Percentiles rank a stretch among this genome's conserved stretches.
phyloP scores from a whole-genome alignment of 2,113 vertebrate species.

The Pogonocichla stellata region DNA sequence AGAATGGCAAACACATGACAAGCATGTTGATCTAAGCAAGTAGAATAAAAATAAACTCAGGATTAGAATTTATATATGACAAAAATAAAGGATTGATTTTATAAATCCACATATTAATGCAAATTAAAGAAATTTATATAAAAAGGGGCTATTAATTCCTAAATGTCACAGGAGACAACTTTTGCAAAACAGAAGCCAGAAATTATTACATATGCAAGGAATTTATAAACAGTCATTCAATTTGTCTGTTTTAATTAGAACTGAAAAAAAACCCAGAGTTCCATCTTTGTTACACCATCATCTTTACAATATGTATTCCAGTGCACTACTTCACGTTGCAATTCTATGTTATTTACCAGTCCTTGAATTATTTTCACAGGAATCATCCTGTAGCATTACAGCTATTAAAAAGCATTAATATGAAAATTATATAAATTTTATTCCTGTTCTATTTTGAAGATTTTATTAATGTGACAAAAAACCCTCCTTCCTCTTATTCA shows the following conservation, averaged over 20 bases:
- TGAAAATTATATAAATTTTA: not conserved
- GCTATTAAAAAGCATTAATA: not conserved
- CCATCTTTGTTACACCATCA: slow-evolving; percentile 39
- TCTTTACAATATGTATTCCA: slow-evolving; percentile 4
- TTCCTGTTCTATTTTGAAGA: not conserved
- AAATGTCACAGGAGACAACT: not conserved
- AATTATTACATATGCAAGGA: slow-evolving; percentile 14
- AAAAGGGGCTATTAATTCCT: not conserved
- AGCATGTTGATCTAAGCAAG: not conserved
- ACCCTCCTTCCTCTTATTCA: not conserved
- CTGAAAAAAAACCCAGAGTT: slow-evolving; percentile 19
- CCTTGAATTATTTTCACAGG: not conserved
- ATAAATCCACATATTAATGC: not conserved
- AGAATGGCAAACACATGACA: not conserved
- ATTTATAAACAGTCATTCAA: slow-evolving; percentile 20
- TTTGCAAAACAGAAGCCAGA: slow-evolving; percentile 24
- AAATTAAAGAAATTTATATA: not conserved
- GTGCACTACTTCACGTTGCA: not conserved
- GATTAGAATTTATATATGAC: not conserved
- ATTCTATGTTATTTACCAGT: not conserved
- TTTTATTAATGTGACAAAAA: not conserved
- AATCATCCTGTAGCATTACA: not conserved
- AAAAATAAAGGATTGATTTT: not conserved
- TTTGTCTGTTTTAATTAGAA: slow-evolving; percentile 53
- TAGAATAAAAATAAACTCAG: not conserved